phyloP scores from a whole-genome alignment of 2,888 invertebrate species.

The Heteromyza rotundicornis region DNA sequence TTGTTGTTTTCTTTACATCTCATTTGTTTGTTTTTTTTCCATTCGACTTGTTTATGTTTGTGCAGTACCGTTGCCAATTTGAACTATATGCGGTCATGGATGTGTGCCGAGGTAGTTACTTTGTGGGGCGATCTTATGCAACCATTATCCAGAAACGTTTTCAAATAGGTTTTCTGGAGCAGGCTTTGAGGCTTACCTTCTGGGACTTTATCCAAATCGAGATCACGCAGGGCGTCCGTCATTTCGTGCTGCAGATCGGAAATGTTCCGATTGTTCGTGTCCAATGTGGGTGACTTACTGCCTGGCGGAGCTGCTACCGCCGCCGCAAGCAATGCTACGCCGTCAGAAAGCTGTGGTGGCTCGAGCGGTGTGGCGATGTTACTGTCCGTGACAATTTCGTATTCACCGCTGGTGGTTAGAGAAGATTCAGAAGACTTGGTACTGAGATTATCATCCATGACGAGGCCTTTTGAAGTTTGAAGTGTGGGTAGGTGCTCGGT shows the following conservation, averaged over 20 bases:
- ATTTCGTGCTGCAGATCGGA: slow-evolving; percentile 70
- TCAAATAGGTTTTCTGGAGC: too few relatives aligned
- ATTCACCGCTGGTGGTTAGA: slow-evolving; percentile 72
- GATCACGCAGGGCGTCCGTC: slow-evolving; percentile 65
- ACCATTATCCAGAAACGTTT: too few relatives aligned
- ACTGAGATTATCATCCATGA: slow-evolving; percentile 71
- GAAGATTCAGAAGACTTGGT: slow-evolving; percentile 74
- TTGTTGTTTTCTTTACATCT: too few relatives aligned
- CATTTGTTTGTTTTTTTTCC: too few relatives aligned
- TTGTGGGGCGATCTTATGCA: too few relatives aligned
- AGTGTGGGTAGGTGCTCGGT: too few relatives aligned
- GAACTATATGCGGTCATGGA: too few relatives aligned
- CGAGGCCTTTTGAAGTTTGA: slow-evolving; percentile 15
- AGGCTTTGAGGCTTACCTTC: background rate
- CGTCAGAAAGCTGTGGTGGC: slow-evolving; percentile 19
- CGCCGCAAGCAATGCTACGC: background rate
- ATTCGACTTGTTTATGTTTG: too few relatives aligned
- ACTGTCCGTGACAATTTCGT: slow-evolving; percentile 70
- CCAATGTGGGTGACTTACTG: slow-evolving; percentile 66
- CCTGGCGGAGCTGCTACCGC: slow-evolving; percentile 13
- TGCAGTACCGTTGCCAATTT: too few relatives aligned
- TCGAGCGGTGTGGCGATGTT: slow-evolving; percentile 58
- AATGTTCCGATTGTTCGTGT: slow-evolving; percentile 70
- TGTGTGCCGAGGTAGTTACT: too few relatives aligned
- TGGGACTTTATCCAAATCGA: slow-evolving; percentile 38